These are phyloP conservation scores for Corynorhinus townsendii DNA, from an alignment of 2,113 vertebrate genomes.

Conservation along the genomic window DNA sequence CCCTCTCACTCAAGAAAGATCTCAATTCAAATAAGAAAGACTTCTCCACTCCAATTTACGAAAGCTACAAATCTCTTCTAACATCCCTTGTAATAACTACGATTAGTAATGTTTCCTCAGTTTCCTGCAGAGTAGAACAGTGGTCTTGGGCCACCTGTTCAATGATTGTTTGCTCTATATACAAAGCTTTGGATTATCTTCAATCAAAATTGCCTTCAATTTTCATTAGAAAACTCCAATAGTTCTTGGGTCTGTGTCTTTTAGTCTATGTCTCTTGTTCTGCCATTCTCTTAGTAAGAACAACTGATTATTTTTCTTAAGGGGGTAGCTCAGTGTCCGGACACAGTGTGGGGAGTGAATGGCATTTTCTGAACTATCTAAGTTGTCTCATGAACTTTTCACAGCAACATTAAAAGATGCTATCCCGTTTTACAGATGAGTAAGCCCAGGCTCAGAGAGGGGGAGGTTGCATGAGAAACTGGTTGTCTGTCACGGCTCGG, in stretches of 20 bases:
- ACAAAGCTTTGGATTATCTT: background rate
- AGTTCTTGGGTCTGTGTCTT: background rate
- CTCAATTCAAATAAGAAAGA: background rate
- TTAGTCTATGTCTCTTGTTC: background rate
- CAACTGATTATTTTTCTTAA: background rate
- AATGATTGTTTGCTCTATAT: background rate
- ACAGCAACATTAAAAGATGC: background rate
- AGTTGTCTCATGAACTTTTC: background rate
- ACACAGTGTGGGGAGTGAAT: background rate
- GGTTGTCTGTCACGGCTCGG: background rate
- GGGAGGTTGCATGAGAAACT: background rate
- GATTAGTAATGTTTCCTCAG: background rate
- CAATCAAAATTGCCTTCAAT: background rate
- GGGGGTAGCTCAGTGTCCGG: background rate
- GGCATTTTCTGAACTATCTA: background rate
- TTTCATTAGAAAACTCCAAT: background rate
- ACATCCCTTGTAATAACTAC: slow-evolving; percentile 10
- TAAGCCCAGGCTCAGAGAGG: background rate
- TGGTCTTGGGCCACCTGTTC: background rate
- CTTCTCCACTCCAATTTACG: background rate
- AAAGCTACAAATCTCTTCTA: slow-evolving; percentile 9
- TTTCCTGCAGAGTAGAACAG: background rate
- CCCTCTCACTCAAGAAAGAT: background rate
- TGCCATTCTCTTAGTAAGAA: background rate
- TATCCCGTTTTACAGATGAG: background rate